These are phyloP conservation scores for Autographa gamma DNA, from an alignment of 2,888 invertebrate species.

Conservation along the genomic window DNA sequence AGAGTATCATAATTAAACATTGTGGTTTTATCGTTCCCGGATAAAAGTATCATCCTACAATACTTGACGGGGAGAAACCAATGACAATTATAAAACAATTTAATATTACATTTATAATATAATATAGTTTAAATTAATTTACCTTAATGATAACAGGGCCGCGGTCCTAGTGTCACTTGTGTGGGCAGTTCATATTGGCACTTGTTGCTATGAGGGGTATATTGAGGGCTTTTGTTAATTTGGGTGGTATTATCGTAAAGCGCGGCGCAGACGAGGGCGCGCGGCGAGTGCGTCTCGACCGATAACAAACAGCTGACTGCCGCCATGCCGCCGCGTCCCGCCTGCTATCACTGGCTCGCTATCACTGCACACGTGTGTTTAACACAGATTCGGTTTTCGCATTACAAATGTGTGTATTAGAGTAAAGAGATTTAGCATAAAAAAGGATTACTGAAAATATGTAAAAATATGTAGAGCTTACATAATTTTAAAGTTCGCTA, in stretches of 20 bases:
- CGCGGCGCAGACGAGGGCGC: conserved; percentile 15
- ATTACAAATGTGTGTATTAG: background rate
- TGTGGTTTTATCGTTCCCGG: background rate
- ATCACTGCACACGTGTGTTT: conserved; percentile 16
- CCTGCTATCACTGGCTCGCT: background rate
- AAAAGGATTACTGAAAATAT: no score
- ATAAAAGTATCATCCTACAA: background rate
- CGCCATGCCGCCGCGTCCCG: background rate
- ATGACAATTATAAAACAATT: conserved; percentile 2
- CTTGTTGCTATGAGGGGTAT: background rate
- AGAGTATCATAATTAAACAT: background rate
- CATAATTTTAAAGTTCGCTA: no score
- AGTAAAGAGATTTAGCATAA: background rate
- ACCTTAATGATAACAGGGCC: conserved; percentile 27
- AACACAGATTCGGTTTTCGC: background rate
- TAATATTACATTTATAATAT: conserved; percentile 23
- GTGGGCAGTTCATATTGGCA: background rate
- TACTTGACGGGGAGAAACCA: background rate
- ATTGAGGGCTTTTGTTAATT: background rate
- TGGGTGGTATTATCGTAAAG: background rate
- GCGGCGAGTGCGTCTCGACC: conserved; percentile 41
- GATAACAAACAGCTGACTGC: conserved; percentile 65
- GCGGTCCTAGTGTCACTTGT: background rate
- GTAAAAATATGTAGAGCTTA: no score
- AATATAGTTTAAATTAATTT: conserved; percentile 30